These are phyloP conservation scores for Drosophila nigricruria DNA, from an alignment of 2,888 invertebrate genomes.

Conservation along the genomic window DNA sequence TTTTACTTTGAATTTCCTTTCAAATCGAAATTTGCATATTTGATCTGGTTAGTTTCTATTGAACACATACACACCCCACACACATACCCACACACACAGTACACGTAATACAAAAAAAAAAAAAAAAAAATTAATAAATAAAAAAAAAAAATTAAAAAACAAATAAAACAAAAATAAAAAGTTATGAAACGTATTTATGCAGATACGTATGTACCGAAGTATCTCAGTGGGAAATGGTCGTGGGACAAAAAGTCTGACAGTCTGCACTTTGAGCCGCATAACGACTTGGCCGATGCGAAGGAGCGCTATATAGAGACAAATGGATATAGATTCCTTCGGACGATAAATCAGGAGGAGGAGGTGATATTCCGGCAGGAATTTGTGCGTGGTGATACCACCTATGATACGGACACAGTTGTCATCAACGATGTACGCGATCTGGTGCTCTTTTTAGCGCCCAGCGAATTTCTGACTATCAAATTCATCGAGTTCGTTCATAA, in stretches of 20 bases:
- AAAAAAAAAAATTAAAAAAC: not conserved
- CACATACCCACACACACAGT: not conserved
- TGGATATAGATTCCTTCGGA: slow-evolving; percentile 75
- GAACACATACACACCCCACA: not conserved
- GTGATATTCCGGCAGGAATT: slow-evolving; percentile 80
- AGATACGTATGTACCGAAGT: slow-evolving; percentile 74
- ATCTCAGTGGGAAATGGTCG: slow-evolving; percentile 79
- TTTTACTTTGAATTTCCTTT: not conserved
- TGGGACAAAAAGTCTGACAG: slow-evolving; percentile 73
- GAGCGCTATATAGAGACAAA: slow-evolving; percentile 67
- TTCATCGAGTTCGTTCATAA: slow-evolving; percentile 82
- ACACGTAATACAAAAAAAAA: not conserved
- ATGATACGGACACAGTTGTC: slow-evolving; percentile 78
- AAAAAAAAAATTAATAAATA: not conserved
- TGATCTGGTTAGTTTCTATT: not conserved
- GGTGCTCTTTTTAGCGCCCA: slow-evolving; percentile 81
- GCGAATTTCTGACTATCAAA: slow-evolving; percentile 68
- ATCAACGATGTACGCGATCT: slow-evolving; percentile 83
- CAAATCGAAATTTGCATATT: not conserved
- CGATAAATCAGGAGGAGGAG: slow-evolving; percentile 82
- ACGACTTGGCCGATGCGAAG: slow-evolving; percentile 41
- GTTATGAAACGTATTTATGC: slow-evolving; percentile 77
- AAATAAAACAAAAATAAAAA: not conserved
- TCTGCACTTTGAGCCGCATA: slow-evolving; percentile 64
- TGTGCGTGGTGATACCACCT: slow-evolving; percentile 56